Base-by-base conservation (phyloP, 2,113 vertebrate genomes). In the Lutjanus erythropterus region DNA sequence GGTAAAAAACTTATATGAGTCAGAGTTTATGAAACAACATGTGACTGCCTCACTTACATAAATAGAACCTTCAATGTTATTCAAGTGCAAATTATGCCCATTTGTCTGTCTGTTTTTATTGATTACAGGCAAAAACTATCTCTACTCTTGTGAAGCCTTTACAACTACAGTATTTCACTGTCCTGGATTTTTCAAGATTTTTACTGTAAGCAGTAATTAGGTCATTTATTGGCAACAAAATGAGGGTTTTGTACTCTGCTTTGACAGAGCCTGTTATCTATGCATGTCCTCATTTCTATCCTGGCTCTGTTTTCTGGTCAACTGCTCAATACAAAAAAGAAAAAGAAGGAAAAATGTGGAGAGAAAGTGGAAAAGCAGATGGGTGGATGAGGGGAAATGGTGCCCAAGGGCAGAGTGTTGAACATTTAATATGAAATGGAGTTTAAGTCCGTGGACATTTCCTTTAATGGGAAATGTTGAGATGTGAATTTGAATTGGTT, bases 241-340 rank as follows among this genome's bases (percentile, higher is more conserved):
- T 59, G 78, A 71, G 44, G 61, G 42, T 89, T 85, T 78, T 59
- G 44, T 86, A 83, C 89, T 88, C 79, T 89, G 35, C 55, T 90
- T 87, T 86, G 74, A 93, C 56, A 82, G 70, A 88, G 80, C 68
- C 61, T 61, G 49, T 88, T 89, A 89, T 87, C 47, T 76, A 42
- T 81, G 81, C 71, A 68, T 85, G 84, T 88, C 91, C 86, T 94
- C 59, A 65, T 93, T 93, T 90, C 75, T 86, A 62, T 85, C 72
- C 29, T 55, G 64, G 83, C 81, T 49, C 25, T 71, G 19, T 47
- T 62, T 75, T 82, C 73, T 67, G 67, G 75, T 91, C 79, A 88
- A 70, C 46, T 80, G 69, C 75, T 84, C 8, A 6, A 81, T 52
- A 58, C 25, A n/a, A 62, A 59, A 39, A 21, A 11, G 2, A 78